Conservation (phyloP, 2,113 vertebrate species). For the Pteruthius melanotis region DNA sequence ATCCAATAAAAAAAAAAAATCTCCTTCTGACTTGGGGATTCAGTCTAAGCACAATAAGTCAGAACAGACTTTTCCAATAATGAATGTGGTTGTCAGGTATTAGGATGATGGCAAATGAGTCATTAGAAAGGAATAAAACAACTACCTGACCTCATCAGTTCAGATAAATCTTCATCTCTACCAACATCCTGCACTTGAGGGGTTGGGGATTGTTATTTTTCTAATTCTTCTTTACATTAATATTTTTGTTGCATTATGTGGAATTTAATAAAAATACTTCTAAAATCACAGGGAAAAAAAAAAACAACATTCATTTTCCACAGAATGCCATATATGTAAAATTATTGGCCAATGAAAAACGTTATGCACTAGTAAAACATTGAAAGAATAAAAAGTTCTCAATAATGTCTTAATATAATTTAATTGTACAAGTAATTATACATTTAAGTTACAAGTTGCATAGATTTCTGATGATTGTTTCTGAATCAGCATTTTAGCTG, state of each 20-base stretch:
- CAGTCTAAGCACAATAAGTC: not conserved
- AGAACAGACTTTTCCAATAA: not conserved
- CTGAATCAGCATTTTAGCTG: not conserved
- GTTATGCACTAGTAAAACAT: not conserved
- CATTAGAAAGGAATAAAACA: not conserved
- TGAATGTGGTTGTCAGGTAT: not conserved
- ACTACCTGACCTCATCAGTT: not conserved
- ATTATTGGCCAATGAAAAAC: not conserved
- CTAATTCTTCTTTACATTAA: not conserved
- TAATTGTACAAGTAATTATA: not conserved
- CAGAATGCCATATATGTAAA: not conserved
- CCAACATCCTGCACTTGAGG: not conserved
- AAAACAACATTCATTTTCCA: not conserved
- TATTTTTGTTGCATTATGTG: not conserved
- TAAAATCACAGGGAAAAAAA: not conserved
- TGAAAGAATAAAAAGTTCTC: not conserved
- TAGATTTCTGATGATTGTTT: not conserved
- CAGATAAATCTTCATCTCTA: not conserved
- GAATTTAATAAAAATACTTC: not conserved
- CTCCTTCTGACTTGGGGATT: not conserved
- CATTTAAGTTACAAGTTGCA: not conserved
- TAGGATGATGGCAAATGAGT: not conserved
- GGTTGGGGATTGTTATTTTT: not conserved
- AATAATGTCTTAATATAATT: not conserved
- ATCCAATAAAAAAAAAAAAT: conserved; percentile 18